These are phyloP conservation scores for Clunio marinus DNA, from an alignment of 2,888 invertebrate species.

Conservation along the genomic window DNA sequence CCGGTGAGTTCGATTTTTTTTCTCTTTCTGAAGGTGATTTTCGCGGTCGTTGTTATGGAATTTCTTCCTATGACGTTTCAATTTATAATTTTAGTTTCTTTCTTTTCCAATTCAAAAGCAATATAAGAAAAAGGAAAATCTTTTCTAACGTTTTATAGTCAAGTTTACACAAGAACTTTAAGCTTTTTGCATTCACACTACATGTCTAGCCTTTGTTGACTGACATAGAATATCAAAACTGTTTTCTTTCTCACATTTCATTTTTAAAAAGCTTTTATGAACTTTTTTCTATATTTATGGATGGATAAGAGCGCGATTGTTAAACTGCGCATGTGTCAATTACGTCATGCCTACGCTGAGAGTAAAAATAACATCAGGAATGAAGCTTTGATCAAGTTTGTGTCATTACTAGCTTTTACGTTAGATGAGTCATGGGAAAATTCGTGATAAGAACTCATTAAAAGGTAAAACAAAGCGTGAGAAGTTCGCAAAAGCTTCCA, in stretches of 20 bases:
- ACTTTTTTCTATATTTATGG: not conserved
- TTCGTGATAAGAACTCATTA: too few species aligned
- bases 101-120: not conserved
- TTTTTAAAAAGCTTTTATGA: not conserved
- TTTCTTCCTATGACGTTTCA: conserved; percentile 20
- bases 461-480: too few species aligned
- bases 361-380: not conserved
- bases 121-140: too few species aligned
- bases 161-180: not conserved
- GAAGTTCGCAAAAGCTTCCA: too few species aligned
- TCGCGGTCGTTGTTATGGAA: conserved; percentile 5
- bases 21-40: conserved; percentile 3
- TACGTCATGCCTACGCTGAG: not conserved
- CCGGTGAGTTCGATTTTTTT: not conserved
- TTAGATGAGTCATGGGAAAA: conserved; percentile 27
- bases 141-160: too few species aligned
- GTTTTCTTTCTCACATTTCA: not conserved
- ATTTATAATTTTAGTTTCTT: not conserved
- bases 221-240: not conserved
- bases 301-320: not conserved
- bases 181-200: not conserved
- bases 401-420: conserved; percentile 24
- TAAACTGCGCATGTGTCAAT: conserved; percentile 20
- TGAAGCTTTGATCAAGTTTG: conserved; percentile 33
- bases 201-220: not conserved